Evolutionary conservation across 2,113 vertebrate species (phyloP), one percentile per base, ranked within the genome.

Genomic region (Sander lucioperca): DNA sequence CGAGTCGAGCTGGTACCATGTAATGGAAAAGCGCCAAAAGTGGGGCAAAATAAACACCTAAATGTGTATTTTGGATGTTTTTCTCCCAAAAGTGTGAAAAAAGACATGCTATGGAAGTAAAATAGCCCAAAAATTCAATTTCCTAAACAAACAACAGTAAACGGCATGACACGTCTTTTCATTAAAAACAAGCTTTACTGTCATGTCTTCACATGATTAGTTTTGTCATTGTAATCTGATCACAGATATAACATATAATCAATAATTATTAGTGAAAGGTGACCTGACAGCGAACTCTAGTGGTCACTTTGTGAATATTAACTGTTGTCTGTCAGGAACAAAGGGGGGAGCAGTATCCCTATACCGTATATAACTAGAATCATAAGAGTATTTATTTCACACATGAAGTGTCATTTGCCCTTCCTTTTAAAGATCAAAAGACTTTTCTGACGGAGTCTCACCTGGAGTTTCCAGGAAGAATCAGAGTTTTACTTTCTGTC

Each of bases 401-500:
- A 48, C 5, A 1, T 53, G 27, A 69, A 36, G 18, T 1, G 5
- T 58, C 56, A 48, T 43, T 21, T 63, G 57, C 30, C 16, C 47
- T 47, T 33, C 18, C 30, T 6, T 27, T 2, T 43, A n/a, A n/a
- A n/a, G 39, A 11, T 43, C 39, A 43, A 43, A 43, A n/a, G 8
- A 53, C 30, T 43, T 54, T 21, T 16, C 8, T 47, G 51, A 66
- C 0, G 0, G 14, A 0, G 1, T 45, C 91, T 91, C 79, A 98
- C 97, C 96, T 98, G 75, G 91, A 77, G 67, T 91, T 82, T 27
- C 89, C 94, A 61, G 95, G 88, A 14, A 98, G 94, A 75, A 54
- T 50, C 48, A 97, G 36, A 0, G 54, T 77, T 11, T 48, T 83
- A 48, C 87, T 86, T 65, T 94, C 90, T 51, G 82, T 62, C 6